Evolutionary conservation across 2,113 vertebrate species (phyloP).

Genomic region (Collichthys lucidus): DNA sequence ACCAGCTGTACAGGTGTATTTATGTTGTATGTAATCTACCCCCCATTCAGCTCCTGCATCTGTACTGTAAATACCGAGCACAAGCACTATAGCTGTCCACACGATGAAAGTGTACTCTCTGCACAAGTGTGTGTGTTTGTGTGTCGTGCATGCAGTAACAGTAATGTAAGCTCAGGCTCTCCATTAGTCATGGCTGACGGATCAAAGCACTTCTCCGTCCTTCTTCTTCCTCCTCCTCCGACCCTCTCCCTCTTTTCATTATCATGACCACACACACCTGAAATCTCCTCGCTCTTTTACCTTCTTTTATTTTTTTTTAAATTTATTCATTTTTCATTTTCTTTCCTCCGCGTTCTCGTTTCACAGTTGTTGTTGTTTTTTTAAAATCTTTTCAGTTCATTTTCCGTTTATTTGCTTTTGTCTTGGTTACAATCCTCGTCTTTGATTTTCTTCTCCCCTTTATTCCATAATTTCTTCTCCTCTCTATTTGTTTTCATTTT

Average conservation of each 20-base stretch:
- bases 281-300: slow-evolving; percentile 19
- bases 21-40: neutral
- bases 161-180: slow-evolving; percentile 59
- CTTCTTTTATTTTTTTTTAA: slow-evolving; percentile 28
- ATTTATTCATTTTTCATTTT: neutral
- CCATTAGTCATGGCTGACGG: slow-evolving; percentile 67
- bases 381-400: neutral
- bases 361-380: neutral
- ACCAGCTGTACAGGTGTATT: neutral
- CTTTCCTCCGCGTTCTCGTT: neutral
- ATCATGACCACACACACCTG: slow-evolving; percentile 62
- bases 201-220: slow-evolving; percentile 71
- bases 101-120: slow-evolving; percentile 32
- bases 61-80: slow-evolving; percentile 9
- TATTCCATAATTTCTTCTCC: neutral
- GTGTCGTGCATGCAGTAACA: slow-evolving; percentile 34
- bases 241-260: slow-evolving; percentile 32
- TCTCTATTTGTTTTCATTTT: neutral
- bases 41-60: neutral
- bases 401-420: neutral
- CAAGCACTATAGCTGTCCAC: slow-evolving; percentile 14
- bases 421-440: neutral
- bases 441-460: slow-evolving; percentile 19
- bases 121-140: slow-evolving; percentile 9
- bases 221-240: slow-evolving; percentile 1